Base-by-base conservation (phyloP, 2,797 vertebrate genomes). In the Bradypodion pumilum region DNA sequence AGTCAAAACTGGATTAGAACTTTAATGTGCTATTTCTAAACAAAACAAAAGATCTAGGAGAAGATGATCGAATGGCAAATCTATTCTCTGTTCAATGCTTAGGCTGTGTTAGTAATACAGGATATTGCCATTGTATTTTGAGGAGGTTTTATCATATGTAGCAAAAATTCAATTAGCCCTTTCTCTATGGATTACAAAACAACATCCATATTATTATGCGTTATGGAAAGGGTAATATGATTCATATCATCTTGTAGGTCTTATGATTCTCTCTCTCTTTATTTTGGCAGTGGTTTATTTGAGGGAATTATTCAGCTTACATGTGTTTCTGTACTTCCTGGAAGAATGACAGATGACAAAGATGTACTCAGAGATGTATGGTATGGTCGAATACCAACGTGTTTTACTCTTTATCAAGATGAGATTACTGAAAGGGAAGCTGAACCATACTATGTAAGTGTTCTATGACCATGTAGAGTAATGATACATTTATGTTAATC, bases 261-360 rank as follows among this genome's bases (percentile, higher is more conserved):
- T 74, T 62, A 69, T 83, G 82, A 60, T 83, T 68, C 86, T 12
- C 86, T 87, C 59, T 49, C 90, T 5, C 83, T 86, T 92, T 63
- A 81, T 92, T 83, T 89, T 89, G 10, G 27, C 90, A 86, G 81
- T 84, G 84, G 13, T 90, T 85, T 91, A 88, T 84, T 85, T 87
- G 93, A 93, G 89, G 92, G 90, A 91, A 56, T 78, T 89, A 92
- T 73, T 82, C 91, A 90, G 91, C 89, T 93, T 98, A 92, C 97
- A 98, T 99, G 98, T 96, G 93, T 95, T 94, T 89, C 94, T 77
- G 93, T 93, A 85, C 93, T 93, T 87, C 29, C 80, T 95, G 95
- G 94, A 96, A 98, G 93, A 94, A 99, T 99, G 98, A 98, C 98
- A 98, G 98, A 99, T 98, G 98, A 99, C 96, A 99, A 99, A 97